Evolutionary conservation across 1,140 invertebrate species (phyloP), one percentile per base, ranked within the genome.

Genomic region (Drosophila athabasca): DNA sequence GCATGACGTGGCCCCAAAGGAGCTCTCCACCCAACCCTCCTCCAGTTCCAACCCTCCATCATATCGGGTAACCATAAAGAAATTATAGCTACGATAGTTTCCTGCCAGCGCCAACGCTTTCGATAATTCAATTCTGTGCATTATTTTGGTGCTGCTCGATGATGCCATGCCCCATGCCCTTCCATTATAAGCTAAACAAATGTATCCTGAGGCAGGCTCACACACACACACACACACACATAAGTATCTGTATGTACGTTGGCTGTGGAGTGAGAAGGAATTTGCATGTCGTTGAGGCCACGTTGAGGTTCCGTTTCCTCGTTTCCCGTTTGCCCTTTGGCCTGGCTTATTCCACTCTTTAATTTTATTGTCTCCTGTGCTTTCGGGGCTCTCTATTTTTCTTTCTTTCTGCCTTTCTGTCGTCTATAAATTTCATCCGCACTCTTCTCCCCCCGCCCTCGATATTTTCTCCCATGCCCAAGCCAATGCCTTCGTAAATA

Each of bases 61-160:
- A 45, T 68, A 51, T 68, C 39, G 79, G 81, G 67, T 88, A 73
- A 79, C 79, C 83, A 79, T 88, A 88, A 88, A 88, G 83, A 79
- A 88, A 83, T 88, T 88, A 88, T 75, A 59, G 82, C 78, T 69
- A 62, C 74, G 57, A 79, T 77, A 79, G 76, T 76, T 76, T 68
- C 51, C 26, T 50, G 60, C 48, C 31, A 69, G 51, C 52, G 51
- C 49, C 83, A 88, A 68, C 73, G 76, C 52, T 73, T 73, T 88
- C 83, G 83, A 88, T 88, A 88, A 88, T 88, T 88, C 83, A 88
- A 88, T 88, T 88, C 83, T 83, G 76, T 88, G 83, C 83, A 88
- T 88, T 88, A 88, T 88, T 88, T 88, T 76, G 83, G 83, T 62
- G 83, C 72, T 83, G 62, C 65, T 69, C 64, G 66, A 77, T 77